Evolutionary conservation across 2,888 invertebrate species (phyloP).

Genomic region (Iselma pallidipennis): DNA sequence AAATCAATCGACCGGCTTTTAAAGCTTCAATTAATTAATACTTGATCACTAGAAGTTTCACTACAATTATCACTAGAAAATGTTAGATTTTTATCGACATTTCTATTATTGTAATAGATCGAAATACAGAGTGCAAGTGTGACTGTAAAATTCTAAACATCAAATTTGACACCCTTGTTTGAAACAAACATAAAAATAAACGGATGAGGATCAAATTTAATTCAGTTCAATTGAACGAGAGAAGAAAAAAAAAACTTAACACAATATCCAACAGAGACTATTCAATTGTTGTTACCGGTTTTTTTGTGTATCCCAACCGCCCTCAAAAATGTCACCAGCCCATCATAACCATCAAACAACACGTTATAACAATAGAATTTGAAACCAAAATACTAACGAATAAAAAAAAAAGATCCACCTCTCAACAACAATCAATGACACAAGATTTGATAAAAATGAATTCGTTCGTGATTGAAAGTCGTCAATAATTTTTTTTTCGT

Average conservation of each 20-base stretch:
- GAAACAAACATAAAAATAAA: constrained; percentile 45
- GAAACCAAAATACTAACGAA: constrained; percentile 11
- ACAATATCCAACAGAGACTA: too few species aligned
- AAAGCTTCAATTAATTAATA: constrained; percentile 9
- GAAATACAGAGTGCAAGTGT: not conserved
- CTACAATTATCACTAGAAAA: not conserved
- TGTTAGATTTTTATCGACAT: not conserved
- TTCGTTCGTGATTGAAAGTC: constrained; percentile 14
- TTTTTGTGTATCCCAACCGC: not conserved
- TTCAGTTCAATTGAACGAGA: too few species aligned
- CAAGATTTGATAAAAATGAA: not conserved
- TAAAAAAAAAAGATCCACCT: not conserved
- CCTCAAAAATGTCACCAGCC: not conserved
- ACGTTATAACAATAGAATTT: constrained; percentile 7
- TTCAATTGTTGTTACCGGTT: not conserved
- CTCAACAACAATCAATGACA: not conserved
- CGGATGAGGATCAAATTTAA: constrained; percentile 37
- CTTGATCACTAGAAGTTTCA: not conserved
- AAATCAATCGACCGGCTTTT: constrained; percentile 9
- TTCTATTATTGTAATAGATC: not conserved
- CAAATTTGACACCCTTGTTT: constrained; percentile 50
- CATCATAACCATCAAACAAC: not conserved
- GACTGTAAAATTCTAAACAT: constrained; percentile 22
- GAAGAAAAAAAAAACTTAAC: not conserved
- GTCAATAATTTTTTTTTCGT: constrained; percentile 24